A percentile compares a stretch with the other conserved stretches of the same genome.
Conservation (phyloP, 1,140 invertebrate genomes). For the Drosophila biarmipes region DNA sequence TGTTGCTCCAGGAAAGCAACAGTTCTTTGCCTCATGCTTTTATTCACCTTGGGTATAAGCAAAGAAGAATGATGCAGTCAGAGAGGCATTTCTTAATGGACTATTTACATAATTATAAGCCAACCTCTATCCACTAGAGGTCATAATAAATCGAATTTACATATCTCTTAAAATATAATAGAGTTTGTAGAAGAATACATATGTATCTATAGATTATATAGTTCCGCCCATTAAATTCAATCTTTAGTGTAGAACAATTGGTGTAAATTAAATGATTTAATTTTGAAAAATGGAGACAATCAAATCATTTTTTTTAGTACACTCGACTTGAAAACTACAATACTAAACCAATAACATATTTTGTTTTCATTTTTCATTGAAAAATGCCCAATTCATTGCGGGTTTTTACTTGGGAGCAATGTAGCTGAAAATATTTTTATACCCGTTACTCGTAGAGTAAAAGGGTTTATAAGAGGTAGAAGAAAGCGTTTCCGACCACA, state of each 20-base stretch:
- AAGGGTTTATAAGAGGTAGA: too few relatives aligned
- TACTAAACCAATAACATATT: too few relatives aligned
- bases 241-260: conserved; percentile 30
- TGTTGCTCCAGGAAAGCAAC: conserved; percentile 67
- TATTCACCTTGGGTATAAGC: conserved; percentile 80
- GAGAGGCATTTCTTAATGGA: neutral
- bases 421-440: too few relatives aligned
- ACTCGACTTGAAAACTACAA: neutral
- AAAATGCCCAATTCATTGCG: too few relatives aligned
- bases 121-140: conserved; percentile 9
- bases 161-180: conserved; percentile 59
- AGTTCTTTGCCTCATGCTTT: conserved; percentile 80
- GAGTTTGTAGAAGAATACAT: conserved; percentile 53
- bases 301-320: neutral
- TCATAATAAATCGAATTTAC: conserved; percentile 74
- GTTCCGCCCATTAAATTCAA: conserved; percentile 56
- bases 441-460: too few relatives aligned
- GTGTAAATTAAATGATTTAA: conserved; percentile 59
- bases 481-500: too few relatives aligned
- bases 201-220: conserved; percentile 38
- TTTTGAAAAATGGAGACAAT: conserved; percentile 22
- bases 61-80: neutral
- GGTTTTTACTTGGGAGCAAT: too few relatives aligned
- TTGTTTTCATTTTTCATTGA: too few relatives aligned
- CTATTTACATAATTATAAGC: conserved; percentile 11